These are phyloP conservation scores for Macrophya annulata DNA, from an alignment of 2,888 invertebrate species.

Conservation along the genomic window DNA sequence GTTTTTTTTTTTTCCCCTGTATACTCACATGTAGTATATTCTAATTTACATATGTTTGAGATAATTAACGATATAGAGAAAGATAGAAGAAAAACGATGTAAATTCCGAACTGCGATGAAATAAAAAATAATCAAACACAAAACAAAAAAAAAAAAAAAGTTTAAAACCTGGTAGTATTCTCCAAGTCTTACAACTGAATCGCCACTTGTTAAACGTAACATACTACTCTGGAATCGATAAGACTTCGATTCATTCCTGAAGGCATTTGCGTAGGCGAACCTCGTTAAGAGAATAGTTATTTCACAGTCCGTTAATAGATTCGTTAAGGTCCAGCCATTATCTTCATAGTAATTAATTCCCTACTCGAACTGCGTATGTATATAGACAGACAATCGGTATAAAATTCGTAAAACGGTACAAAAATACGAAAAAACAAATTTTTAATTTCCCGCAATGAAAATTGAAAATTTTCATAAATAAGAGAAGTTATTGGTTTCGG, in stretches of 20 bases:
- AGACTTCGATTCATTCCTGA: constrained; percentile 28
- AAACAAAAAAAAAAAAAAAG: not conserved
- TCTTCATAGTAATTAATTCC: constrained; percentile 1
- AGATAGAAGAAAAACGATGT: not conserved
- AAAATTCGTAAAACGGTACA: not conserved
- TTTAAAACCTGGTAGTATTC: not conserved
- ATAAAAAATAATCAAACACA: not conserved
- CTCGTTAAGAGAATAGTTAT: constrained; percentile 43
- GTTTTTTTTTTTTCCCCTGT: no score
- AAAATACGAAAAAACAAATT: no score
- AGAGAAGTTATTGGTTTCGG: no score
- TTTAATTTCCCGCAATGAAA: no score
- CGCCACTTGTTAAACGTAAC: constrained; percentile 37
- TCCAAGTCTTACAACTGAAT: constrained; percentile 24
- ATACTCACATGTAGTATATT: no score
- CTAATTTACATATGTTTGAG: not conserved
- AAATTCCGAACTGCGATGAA: not conserved
- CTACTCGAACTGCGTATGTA: no score
- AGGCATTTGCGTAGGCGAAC: constrained; percentile 21
- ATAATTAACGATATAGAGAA: not conserved
- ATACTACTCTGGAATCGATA: constrained; percentile 38
- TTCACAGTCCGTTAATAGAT: constrained; percentile 27
- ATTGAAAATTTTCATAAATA: no score
- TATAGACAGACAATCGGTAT: no score
- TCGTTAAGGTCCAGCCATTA: not conserved